Evolutionary conservation across 2,113 vertebrate genomes (phyloP).

Genomic region (Proterorhinus semilunaris): DNA sequence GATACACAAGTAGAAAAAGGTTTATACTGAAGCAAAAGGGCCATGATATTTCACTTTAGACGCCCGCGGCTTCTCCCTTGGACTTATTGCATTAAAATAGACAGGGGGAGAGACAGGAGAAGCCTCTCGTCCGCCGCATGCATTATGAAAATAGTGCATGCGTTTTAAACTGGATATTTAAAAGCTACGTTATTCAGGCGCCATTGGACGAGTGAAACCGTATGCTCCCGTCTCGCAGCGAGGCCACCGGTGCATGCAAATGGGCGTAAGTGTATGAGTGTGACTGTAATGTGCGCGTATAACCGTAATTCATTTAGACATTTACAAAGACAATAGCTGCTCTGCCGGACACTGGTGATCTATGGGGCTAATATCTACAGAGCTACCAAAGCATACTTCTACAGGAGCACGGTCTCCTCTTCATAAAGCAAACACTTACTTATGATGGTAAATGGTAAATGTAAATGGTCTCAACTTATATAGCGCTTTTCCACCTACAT

Average conservation of each 20-base stretch:
- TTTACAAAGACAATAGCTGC: slow-evolving; percentile 29
- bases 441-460: no score
- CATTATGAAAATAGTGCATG: slow-evolving; percentile 66
- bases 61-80: slow-evolving; percentile 32
- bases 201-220: slow-evolving; percentile 52
- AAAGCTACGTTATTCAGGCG: slow-evolving; percentile 47
- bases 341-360: slow-evolving; percentile 19
- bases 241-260: slow-evolving; percentile 40
- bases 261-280: slow-evolving; percentile 39
- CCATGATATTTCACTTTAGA: slow-evolving; percentile 27
- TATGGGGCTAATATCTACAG: slow-evolving; percentile 10
- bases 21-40: slow-evolving; percentile 41
- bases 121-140: slow-evolving; percentile 53
- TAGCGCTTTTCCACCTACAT: no score
- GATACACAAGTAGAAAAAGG: slow-evolving; percentile 35
- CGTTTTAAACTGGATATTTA: slow-evolving; percentile 59
- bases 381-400: slow-evolving; percentile 26
- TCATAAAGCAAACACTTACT: slow-evolving; percentile 44
- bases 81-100: slow-evolving; percentile 73
- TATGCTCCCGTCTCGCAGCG: slow-evolving; percentile 55
- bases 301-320: slow-evolving; percentile 40
- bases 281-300: slow-evolving; percentile 16
- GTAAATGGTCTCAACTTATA: no score
- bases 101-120: slow-evolving; percentile 43
- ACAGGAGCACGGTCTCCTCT: not conserved